Base-by-base conservation (phyloP, 2,113 vertebrate species). In the Syrrhaptes paradoxus region DNA sequence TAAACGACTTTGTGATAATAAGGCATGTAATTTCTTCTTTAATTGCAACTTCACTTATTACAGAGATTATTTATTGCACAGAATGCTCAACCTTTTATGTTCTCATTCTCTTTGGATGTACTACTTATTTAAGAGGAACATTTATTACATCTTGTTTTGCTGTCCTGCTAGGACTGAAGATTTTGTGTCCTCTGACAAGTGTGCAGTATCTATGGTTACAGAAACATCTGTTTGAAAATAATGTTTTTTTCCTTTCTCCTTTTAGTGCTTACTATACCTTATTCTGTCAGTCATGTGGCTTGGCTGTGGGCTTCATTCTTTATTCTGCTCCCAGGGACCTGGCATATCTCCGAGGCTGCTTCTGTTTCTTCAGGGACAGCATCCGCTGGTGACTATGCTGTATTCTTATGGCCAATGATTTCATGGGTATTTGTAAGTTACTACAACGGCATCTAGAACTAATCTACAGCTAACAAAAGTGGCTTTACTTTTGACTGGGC, bases 361-460 rank as follows among this genome's bases (percentile, higher is more conserved):
- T 99, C 93, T 98, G 98, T 87, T 98, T 99, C 84, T 95, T 96
- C 87, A 98, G 98, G 97, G 90, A 98, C 45, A 98, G 93, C 63
- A 97, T 99, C 76, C 70, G 96, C 17, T 99, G 99, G 99, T 99
- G 87, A 98, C 98, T 93, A 31, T 32, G 34, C 7, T 32, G 14
- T n/a, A 32, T 46, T 84, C 18, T 54, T 32, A 16, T 0, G 4
- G 48, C 18, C 34, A n/a, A 1, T 20, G 43, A 59, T 28, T 41
- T 61, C n/a, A 28, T 1, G 1, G 32, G 26, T 28, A 21, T 17
- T 19, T 54, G 6, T 20, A 29, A 54, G 31, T 17, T 55, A 31
- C 10, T 54, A 25, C 29, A 48, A 17, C 17, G 32, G n/a, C 13
- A 22, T n/a, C 26, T 61, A 11, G 28, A 70, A 11, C 21, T 21